Conservation (phyloP, 2,888 invertebrate species). For the Orchesellides sinensis region DNA sequence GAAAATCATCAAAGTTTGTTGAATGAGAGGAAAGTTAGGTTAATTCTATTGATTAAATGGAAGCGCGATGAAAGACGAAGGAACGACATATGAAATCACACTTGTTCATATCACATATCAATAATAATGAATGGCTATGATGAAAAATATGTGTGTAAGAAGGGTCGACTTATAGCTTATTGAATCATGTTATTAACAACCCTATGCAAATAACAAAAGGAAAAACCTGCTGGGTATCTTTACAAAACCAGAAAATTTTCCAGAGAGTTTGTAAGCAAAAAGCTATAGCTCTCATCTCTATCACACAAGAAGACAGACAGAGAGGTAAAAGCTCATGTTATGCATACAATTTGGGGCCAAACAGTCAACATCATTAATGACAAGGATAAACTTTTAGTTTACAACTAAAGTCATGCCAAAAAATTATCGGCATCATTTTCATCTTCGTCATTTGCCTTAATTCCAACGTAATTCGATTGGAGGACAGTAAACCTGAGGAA, state of each 20-base stretch:
- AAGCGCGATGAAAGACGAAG: neutral
- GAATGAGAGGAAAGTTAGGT: conserved; percentile 21
- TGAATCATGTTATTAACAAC: conserved; percentile 1
- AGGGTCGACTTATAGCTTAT: no score
- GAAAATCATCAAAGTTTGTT: conserved; percentile 42
- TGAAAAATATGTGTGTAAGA: no score
- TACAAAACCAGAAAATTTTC: no score
- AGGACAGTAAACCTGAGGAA: conserved; percentile 7
- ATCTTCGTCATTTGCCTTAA: conserved; percentile 9
- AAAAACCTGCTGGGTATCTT: neutral
- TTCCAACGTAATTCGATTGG: conserved; percentile 9
- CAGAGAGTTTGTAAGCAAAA: no score
- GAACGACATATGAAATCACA: conserved; percentile 27
- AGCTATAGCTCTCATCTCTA: no score
- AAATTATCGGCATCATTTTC: conserved; percentile 7
- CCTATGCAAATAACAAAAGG: neutral
- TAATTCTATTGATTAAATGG: conserved; percentile 30
- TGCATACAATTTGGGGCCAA: conserved; percentile 1
- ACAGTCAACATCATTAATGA: conserved; percentile 19
- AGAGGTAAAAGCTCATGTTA: no score
- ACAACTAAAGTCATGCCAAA: neutral
- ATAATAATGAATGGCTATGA: conserved; percentile 2
- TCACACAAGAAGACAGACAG: neutral
- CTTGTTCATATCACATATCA: conserved; percentile 26
- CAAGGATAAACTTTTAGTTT: conserved; percentile 1